Evolutionary conservation across 2,797 vertebrate species (phyloP), one percentile per base, ranked within the genome.

Genomic region (Labeo calbasu): DNA sequence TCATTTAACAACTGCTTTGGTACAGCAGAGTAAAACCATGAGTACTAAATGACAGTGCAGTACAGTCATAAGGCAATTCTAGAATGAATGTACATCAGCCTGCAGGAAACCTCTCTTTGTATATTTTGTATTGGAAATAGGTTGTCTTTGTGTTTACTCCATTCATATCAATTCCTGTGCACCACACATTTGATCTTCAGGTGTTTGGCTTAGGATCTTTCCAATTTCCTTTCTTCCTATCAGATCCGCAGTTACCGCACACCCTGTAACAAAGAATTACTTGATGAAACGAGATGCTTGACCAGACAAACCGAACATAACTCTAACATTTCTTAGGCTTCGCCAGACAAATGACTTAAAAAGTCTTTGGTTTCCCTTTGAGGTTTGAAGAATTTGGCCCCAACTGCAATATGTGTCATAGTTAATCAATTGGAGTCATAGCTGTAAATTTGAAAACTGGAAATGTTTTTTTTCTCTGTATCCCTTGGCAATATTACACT

Each of bases 311-410:
- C 46, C 28, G 21, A 70, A 84, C 55, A 61, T 68, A 77, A 76
- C 53, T 76, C 32, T 25, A 68, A 77, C 32, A 68, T 77, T 36
- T 79, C 50, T 21, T 55, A 79, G 75, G 9, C 46, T 53, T 79
- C 9, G 57, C 63, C 75, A 89, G 66, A 86, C 79, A 82, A 82
- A 85, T 79, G 70, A 9, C 43, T 80, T 81, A 85, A 86, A 77
- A 88, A 57, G 80, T 86, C 14, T 50, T 69, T 86, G 88, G 90
- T 86, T 89, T 81, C 80, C 90, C 88, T 92, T 85, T 90, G 90
- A 91, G 90, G 91, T 90, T 92, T 86, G 89, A 87, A 81, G 71
- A 87, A 87, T 86, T 83, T 80, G 79, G 84, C 81, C 79, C 43
- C n/a, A 84, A 76, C 84, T 87, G 28, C 65, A 85, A 82, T 57